Percentiles rank a stretch among this genome's conserved stretches.
phyloP scores from a whole-genome alignment of 2,797 vertebrate genomes.

The Phoeniculus purpureus region DNA sequence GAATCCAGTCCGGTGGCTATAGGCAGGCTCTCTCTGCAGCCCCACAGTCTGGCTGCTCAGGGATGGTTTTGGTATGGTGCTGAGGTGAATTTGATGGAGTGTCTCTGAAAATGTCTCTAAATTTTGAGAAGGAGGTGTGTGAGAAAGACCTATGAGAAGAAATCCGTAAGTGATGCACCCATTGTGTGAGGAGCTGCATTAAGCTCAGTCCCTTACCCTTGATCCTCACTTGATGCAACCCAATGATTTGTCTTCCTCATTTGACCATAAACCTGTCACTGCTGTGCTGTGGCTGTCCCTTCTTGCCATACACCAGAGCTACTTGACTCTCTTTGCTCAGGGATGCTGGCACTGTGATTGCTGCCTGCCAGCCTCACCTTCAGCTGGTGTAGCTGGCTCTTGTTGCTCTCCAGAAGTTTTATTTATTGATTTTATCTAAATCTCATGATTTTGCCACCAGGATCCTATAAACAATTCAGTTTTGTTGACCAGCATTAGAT shows the following conservation, averaged over 20 bases:
- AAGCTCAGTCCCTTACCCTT: background rate
- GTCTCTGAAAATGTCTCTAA: background rate
- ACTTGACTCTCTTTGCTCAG: background rate
- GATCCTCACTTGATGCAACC: background rate
- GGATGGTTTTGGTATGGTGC: background rate
- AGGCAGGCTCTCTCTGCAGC: background rate
- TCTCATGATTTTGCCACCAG: background rate
- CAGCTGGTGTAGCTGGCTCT: background rate
- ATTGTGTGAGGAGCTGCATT: background rate
- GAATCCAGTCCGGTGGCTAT: background rate
- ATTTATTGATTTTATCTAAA: background rate
- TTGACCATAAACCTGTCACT: background rate
- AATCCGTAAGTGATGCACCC: too few species aligned
- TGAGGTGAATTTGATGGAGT: fast-evolving
- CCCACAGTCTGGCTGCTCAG: background rate
- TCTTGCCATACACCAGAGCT: background rate
- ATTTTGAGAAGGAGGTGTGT: background rate
- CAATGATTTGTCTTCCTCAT: background rate
- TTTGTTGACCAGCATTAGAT: background rate
- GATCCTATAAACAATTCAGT: background rate
- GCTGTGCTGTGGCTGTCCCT: background rate
- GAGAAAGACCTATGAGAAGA: background rate
- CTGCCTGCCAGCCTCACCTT: background rate
- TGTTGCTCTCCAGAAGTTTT: background rate
- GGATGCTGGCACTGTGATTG: too few species aligned